Evolutionary conservation across 2,113 vertebrate species (phyloP), one percentile per base, ranked within the genome.

Genomic region (Fregata magnificens): DNA sequence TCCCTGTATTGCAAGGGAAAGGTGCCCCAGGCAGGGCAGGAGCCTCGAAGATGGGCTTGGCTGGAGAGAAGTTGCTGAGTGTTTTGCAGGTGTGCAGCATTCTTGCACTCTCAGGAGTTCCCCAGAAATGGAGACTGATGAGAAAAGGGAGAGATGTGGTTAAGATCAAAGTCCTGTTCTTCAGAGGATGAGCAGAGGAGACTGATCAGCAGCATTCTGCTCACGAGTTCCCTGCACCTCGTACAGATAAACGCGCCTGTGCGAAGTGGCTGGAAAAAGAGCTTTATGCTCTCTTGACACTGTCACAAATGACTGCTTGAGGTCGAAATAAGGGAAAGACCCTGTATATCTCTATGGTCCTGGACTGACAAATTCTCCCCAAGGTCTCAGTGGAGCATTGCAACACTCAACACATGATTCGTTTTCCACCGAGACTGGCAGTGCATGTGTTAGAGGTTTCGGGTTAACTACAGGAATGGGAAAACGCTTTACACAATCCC

Each of bases 201-300:
- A 44, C 4, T 0, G 0, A n/a, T 8, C 4, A 18, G 42, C 59
- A 31, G 55, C 1, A 5, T 17, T 47, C 32, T 59, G 49, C 29
- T 69, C 47, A 25, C 1, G 0, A 29, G 28, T 13, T 47, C 31
- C 14, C 50, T 10, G 44, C 36, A 28, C 13, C 52, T 32, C 1
- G 0, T 19, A 17, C 47, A 63, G 34, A 36, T 32, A 38, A 83
- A 73, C 0, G 13, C 2, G 0, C 10, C 29, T 2, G 0, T 19
- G 44, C 28, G 22, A 62, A 71, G 40, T 5, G 31, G 10, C 44
- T 52, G 53, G 42, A 21, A 87, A 80, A 29, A 71, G 65, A 47
- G 36, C 52, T 82, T 63, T 29, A 38, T 13, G 49, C 13, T 45
- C 38, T 65, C 40, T 49, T 22, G 31, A 44, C 31, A 16, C 56